phyloP scores from a whole-genome alignment of 2,888 invertebrate species.

The Dendrolimus pini region DNA sequence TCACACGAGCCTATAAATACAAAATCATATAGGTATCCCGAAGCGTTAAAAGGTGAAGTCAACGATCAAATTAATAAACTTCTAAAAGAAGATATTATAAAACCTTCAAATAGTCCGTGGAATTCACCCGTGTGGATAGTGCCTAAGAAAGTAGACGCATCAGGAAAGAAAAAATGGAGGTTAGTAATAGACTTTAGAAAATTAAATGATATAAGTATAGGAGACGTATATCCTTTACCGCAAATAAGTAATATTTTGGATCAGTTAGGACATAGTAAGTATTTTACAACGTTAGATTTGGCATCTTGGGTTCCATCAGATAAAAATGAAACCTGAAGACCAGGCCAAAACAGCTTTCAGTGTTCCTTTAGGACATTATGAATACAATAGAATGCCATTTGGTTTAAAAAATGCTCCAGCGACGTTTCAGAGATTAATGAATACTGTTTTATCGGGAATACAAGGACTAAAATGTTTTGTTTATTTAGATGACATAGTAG shows the following conservation, averaged over 20 bases:
- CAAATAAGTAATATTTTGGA: neutral
- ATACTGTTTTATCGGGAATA: slow-evolving; percentile 31
- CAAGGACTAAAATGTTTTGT: slow-evolving; percentile 29
- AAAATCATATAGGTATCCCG: neutral
- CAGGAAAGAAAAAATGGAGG: neutral
- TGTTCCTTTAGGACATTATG: slow-evolving; percentile 19
- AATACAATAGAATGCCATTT: slow-evolving; percentile 23
- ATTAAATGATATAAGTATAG: neutral
- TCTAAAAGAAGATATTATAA: neutral
- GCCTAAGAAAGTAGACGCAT: neutral
- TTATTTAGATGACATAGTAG: slow-evolving; percentile 36
- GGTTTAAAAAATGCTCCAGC: slow-evolving; percentile 30
- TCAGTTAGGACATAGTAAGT: neutral
- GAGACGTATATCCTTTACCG: neutral
- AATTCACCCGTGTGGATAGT: neutral
- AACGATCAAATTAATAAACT: neutral
- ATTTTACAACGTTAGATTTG: neutral
- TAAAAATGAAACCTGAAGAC: slow-evolving; percentile 3
- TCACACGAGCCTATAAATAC: neutral
- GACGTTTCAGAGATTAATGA: slow-evolving; percentile 42
- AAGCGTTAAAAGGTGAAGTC: neutral
- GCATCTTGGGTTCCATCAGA: neutral
- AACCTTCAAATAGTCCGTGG: neutral
- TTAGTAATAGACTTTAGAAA: neutral
- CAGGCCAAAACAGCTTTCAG: slow-evolving; percentile 20